phyloP scores from a whole-genome alignment of 1,140 invertebrate genomes.

The Cotesia vestalis region DNA sequence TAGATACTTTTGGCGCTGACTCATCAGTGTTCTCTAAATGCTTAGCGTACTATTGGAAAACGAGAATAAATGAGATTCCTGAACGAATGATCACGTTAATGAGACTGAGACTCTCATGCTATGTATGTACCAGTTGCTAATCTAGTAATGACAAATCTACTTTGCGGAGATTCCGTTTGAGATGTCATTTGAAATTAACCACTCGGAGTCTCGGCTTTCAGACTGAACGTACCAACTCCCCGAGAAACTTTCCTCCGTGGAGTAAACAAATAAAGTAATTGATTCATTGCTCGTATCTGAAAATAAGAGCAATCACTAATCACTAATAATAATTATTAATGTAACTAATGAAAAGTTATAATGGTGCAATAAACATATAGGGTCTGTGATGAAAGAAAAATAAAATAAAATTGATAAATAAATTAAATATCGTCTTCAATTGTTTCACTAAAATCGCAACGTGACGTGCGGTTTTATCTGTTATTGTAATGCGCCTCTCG shows the following conservation, averaged over 20 bases:
- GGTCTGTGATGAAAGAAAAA: no score
- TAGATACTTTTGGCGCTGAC: conserved; percentile 7
- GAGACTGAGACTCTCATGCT: conserved; percentile 18
- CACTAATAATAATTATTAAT: no score
- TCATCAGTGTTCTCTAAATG: conserved; percentile 11
- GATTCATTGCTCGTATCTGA: not conserved
- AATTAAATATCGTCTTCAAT: no score
- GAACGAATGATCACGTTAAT: conserved; percentile 19
- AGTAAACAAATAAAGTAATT: not conserved
- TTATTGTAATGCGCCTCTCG: no score
- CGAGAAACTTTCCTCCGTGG: no score
- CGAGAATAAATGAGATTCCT: conserved; percentile 26
- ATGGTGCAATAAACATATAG: no score
- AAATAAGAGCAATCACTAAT: no score
- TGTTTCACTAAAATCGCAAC: no score
- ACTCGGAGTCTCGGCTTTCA: not conserved
- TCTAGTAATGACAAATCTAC: conserved; percentile 25
- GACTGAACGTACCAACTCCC: no score
- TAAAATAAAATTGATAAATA: no score
- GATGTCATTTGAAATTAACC: not conserved
- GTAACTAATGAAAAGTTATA: no score
- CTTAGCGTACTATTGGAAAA: conserved; percentile 17
- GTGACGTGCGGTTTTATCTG: no score
- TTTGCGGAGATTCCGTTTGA: conserved; percentile 25
- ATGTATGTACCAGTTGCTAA: conserved; percentile 9